Percentiles rank a stretch among this genome's conserved stretches.
phyloP scores from a whole-genome alignment of 2,797 vertebrate species.

The Catamblyrhynchus diadema region DNA sequence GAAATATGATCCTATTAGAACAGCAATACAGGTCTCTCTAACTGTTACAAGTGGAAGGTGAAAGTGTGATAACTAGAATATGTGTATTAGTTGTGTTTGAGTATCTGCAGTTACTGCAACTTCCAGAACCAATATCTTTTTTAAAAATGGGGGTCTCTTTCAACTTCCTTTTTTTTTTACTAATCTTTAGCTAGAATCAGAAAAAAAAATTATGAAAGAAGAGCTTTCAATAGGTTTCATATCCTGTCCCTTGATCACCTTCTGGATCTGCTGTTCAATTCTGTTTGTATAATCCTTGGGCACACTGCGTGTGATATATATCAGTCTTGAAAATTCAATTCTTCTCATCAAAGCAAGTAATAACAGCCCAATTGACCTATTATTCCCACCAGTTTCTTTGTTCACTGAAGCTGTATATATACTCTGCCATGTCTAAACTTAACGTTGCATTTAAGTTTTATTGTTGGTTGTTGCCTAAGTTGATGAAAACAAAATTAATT shows the following conservation, averaged over 20 bases:
- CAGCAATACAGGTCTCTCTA: background rate
- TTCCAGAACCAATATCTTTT: background rate
- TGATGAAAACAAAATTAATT: slow-evolving; percentile 15
- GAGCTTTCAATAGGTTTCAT: background rate
- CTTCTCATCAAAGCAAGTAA: background rate
- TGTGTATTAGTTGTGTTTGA: background rate
- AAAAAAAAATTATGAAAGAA: background rate
- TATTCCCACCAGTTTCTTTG: background rate
- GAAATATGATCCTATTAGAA: background rate
- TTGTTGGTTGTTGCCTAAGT: background rate
- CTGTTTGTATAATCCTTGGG: background rate
- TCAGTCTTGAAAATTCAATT: background rate
- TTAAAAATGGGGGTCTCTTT: background rate
- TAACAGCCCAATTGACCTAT: background rate
- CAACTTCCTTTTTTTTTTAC: background rate
- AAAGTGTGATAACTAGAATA: background rate
- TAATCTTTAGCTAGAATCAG: background rate
- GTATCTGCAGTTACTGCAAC: background rate
- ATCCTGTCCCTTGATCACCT: background rate
- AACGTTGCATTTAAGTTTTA: background rate
- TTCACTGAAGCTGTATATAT: background rate
- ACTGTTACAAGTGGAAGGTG: background rate
- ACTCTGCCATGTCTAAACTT: background rate
- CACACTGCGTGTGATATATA: background rate
- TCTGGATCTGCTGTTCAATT: background rate